Evolutionary conservation across 2,113 vertebrate species (phyloP).

Genomic region (Indicator indicator): DNA sequence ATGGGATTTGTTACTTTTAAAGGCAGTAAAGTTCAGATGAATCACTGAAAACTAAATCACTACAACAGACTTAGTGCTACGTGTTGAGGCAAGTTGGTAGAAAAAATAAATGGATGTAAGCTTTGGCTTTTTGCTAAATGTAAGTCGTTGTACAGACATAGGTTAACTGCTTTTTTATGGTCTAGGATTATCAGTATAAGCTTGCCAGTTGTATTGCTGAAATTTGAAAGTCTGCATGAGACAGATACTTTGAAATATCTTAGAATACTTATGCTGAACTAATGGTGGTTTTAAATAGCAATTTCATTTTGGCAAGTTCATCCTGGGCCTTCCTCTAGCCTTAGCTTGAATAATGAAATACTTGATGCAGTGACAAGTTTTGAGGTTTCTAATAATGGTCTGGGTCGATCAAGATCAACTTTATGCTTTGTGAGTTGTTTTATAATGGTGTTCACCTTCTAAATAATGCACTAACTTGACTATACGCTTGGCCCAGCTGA

Average conservation of each 20-base stretch:
- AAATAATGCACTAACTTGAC: background rate
- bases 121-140: background rate
- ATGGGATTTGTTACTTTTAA: background rate
- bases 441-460: background rate
- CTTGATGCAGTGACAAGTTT: background rate
- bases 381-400: background rate
- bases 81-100: background rate
- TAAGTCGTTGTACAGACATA: background rate
- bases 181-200: fast-evolving
- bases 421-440: background rate
- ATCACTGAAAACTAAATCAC: background rate
- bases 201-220: background rate
- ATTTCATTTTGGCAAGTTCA: slow-evolving; percentile 10
- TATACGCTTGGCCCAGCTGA: background rate
- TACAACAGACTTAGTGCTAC: background rate
- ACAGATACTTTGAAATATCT: background rate
- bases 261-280: background rate
- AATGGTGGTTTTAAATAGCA: background rate
- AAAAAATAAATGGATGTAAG: background rate
- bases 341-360: background rate
- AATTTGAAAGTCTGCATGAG: background rate
- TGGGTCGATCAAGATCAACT: background rate
- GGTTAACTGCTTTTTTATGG: background rate
- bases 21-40: background rate
- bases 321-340: background rate